phyloP scores from a whole-genome alignment of 2,888 invertebrate species.

The Parnassius glacialis region DNA sequence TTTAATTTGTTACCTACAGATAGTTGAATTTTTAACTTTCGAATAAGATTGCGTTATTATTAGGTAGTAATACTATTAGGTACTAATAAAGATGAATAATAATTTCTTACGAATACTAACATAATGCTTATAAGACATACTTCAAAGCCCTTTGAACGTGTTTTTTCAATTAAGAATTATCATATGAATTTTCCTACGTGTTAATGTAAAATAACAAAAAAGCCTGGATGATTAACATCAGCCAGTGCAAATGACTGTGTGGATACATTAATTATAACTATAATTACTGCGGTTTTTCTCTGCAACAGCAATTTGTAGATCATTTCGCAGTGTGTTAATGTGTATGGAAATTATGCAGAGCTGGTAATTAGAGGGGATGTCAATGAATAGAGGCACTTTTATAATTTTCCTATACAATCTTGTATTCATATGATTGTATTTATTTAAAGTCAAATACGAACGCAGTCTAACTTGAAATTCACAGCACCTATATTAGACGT shows the following conservation, averaged over 20 bases:
- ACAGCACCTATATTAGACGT: constrained; percentile 1
- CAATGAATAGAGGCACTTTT: constrained; percentile 51
- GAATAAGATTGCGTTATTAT: neutral
- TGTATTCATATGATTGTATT: constrained; percentile 40
- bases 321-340: constrained; percentile 70
- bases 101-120: neutral
- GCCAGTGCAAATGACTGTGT: constrained; percentile 51
- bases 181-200: neutral
- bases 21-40: neutral
- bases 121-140: constrained; percentile 14
- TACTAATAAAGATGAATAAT: no score
- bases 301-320: constrained; percentile 69
- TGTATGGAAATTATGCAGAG: constrained; percentile 72
- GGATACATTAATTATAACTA: constrained; percentile 64
- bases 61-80: no score
- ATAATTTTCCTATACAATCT: constrained; percentile 55
- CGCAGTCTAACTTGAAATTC: constrained; percentile 26
- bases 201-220: constrained; percentile 9
- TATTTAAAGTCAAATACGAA: constrained; percentile 27
- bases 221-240: constrained; percentile 34
- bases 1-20: neutral
- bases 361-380: constrained; percentile 67
- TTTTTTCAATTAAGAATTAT: neutral
- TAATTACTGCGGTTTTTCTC: constrained; percentile 64
- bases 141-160: neutral